Conservation (phyloP, 1,140 invertebrate species). For the Cotesia typhae region DNA sequence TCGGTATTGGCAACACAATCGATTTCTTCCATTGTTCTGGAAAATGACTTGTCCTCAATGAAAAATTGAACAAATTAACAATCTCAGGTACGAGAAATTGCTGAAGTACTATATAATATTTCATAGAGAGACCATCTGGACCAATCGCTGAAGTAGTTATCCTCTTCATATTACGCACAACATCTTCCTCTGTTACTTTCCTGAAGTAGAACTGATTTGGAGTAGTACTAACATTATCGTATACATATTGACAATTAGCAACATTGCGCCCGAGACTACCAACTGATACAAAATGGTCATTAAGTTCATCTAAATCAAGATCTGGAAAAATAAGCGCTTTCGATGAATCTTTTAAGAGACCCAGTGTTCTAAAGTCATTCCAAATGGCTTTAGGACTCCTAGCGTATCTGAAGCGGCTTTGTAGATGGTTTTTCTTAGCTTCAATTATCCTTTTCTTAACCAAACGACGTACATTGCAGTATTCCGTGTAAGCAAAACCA, state of each 20-base stretch:
- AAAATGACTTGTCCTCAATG: neutral
- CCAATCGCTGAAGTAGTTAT: slow-evolving; percentile 4
- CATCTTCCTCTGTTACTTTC: neutral
- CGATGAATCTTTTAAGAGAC: neutral
- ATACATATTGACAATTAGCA: no score
- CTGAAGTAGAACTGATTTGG: slow-evolving; percentile 2
- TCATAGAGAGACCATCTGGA: slow-evolving; percentile 12
- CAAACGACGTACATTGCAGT: neutral
- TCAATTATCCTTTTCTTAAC: neutral
- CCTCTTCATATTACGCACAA: neutral
- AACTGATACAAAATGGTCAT: neutral
- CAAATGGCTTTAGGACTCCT: neutral
- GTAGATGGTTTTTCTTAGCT: neutral
- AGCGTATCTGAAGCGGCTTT: neutral
- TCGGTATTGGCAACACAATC: slow-evolving; percentile 4
- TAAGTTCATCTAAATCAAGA: neutral
- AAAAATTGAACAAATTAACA: neutral
- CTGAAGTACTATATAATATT: neutral
- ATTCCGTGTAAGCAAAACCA: neutral
- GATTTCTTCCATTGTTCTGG: slow-evolving; percentile 1
- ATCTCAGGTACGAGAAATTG: neutral
- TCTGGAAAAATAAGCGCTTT: neutral
- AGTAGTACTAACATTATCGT: slow-evolving; percentile 43
- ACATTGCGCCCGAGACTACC: neutral
- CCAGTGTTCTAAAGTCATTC: slow-evolving; percentile 8